phyloP scores from a whole-genome alignment of 2,797 vertebrate genomes.

The Yasuhikotakia modesta region DNA sequence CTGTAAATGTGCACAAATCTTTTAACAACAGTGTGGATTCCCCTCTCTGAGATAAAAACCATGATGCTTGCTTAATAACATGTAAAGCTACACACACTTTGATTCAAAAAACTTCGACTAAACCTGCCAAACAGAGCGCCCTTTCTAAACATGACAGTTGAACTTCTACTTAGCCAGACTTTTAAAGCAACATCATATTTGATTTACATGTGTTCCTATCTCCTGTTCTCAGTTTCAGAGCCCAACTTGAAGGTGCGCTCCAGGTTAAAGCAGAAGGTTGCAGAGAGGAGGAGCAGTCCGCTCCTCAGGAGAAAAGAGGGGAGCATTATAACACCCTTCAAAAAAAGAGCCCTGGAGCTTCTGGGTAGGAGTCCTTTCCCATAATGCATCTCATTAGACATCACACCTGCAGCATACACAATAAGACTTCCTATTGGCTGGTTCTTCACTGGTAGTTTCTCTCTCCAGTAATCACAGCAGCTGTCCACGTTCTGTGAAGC shows the following conservation, averaged over 20 bases:
- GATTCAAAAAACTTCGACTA: background rate
- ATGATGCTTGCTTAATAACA: conserved; percentile 10
- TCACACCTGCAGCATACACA: conserved; percentile 11
- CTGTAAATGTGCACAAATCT: conserved; percentile 39
- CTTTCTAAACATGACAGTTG: background rate
- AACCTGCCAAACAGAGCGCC: background rate
- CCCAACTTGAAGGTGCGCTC: conserved; percentile 69
- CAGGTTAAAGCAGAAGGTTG: conserved; percentile 68
- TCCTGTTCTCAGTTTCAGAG: conserved; percentile 55
- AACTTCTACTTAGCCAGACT: background rate
- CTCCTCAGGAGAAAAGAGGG: conserved; percentile 63
- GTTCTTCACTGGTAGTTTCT: conserved; percentile 16
- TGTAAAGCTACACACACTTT: background rate
- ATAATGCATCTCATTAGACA: conserved; percentile 11
- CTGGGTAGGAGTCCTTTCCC: conserved; percentile 67
- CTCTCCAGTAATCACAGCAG: too few relatives aligned
- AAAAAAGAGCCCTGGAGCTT: conserved; percentile 71
- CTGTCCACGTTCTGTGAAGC: conserved; percentile 24
- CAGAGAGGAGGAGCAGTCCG: conserved; percentile 66
- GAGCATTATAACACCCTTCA: conserved; percentile 60
- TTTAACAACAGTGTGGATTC: conserved; percentile 10
- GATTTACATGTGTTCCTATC: background rate
- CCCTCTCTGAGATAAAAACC: background rate
- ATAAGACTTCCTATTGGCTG: conserved; percentile 16
- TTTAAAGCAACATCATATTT: background rate